Percentiles rank a stretch among this genome's conserved stretches.
Conservation (phyloP, 2,113 vertebrate species). For the Poecilia latipinna region DNA sequence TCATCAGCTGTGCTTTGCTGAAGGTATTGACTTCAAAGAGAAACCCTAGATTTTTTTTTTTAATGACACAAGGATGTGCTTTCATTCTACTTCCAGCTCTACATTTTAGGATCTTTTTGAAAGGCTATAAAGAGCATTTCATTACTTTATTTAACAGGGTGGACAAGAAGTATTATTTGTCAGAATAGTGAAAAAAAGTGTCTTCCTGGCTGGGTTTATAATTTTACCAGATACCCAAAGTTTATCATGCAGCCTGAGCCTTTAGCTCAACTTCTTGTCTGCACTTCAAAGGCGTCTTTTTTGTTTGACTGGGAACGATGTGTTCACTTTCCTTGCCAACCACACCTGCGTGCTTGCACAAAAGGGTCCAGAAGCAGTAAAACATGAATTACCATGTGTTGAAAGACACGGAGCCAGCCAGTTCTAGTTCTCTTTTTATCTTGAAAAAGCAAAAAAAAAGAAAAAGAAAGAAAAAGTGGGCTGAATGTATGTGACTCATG, state of each 20-base stretch:
- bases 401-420: conserved; percentile 42
- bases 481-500: conserved; percentile 48
- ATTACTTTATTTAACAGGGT: neutral
- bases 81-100: neutral
- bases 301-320: conserved; percentile 23
- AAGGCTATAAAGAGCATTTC: neutral
- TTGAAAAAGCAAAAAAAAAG: neutral
- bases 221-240: conserved; percentile 10
- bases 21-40: conserved; percentile 22
- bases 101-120: neutral
- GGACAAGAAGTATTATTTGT: neutral
- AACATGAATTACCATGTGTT: conserved; percentile 47
- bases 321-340: conserved; percentile 8
- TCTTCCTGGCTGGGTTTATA: neutral
- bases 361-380: conserved; percentile 15
- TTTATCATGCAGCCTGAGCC: conserved; percentile 25
- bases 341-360: conserved; percentile 28
- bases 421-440: conserved; percentile 27
- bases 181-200: neutral
- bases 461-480: conserved; percentile 2
- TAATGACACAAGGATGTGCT: conserved; percentile 6
- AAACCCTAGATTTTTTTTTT: neutral
- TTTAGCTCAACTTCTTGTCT: conserved; percentile 16
- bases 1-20: conserved; percentile 10
- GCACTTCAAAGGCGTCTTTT: conserved; percentile 40